Conservation (phyloP, 1,140 invertebrate genomes). For the Anagrus nilaparvatae region DNA sequence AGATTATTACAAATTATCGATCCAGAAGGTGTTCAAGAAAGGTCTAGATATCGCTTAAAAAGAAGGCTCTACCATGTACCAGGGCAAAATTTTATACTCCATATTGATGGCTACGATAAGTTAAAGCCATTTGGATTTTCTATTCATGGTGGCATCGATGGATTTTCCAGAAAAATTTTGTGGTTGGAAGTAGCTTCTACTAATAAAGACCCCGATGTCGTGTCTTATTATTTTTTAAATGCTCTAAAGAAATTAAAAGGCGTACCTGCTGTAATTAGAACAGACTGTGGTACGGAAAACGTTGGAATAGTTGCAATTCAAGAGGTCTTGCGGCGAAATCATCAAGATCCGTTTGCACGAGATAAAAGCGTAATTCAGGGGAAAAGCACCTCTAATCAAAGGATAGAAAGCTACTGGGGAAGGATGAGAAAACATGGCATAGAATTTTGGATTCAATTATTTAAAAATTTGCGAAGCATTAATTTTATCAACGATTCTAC, state of each 20-base stretch:
- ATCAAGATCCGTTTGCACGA: not conserved
- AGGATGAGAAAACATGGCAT: not conserved
- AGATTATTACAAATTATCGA: not conserved
- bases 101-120: conserved; percentile 27
- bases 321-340: no score
- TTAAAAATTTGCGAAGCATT: conserved; percentile 11
- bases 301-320: no score
- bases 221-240: no score
- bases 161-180: conserved; percentile 22
- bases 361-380: conserved; percentile 8
- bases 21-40: not conserved
- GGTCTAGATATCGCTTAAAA: conserved; percentile 1
- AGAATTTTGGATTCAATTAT: conserved; percentile 11
- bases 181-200: conserved; percentile 22
- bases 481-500: conserved; percentile 8
- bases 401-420: conserved; percentile 12
- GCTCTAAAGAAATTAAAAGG: no score
- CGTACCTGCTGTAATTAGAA: no score
- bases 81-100: conserved; percentile 26
- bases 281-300: no score
- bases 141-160: conserved; percentile 25
- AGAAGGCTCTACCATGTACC: conserved; percentile 17
- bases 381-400: conserved; percentile 12
- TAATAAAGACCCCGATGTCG: no score
- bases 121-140: conserved; percentile 25